Evolutionary conservation across 1,140 invertebrate genomes (phyloP), one percentile per base, ranked within the genome.

Genomic region (Lordiphosa mommai): DNA sequence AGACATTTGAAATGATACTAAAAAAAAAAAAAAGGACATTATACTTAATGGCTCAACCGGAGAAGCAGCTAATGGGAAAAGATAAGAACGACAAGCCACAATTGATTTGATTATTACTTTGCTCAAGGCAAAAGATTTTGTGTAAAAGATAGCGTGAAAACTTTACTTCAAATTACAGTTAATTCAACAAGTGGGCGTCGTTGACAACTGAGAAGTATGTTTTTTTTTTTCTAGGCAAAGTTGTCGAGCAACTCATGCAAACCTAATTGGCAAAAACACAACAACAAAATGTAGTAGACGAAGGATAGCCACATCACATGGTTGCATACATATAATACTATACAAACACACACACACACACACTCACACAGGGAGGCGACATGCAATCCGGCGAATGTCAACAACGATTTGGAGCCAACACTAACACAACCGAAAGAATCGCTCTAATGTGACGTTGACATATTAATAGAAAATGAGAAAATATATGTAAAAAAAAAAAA

Each of bases 111-210:
- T 43, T 43, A 43, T 27, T 27, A 27, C 23, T 27, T 0, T 27
- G 23, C 7, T 27, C 23, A 27, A 27, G 23, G 23, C 23, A 27
- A 27, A 27, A 27, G 23, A 27, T 27, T 27, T 27, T 27, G 27
- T 43, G 20, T 43, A 43, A 1, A 43, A 27, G 20, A 43, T 43
- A 17, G 40, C 40, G 40, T 43, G 36, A 50, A 70, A 57, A 27
- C 23, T 27, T 66, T 56, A 34, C 40, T 34, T 55, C 52, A 72
- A 72, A 77, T 77, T 77, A 72, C 61, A 72, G 64, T 61, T 64
- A 64, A 63, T 68, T 69, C 76, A 80, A 80, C 74, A 82, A 80
- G 74, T 80, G 68, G 51, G 41, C 38, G 58, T 27, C 68, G 55
- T 61, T 60, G 60, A 64, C 48, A 72, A 64, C 47, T 76, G 43